Percentiles rank a stretch among this genome's conserved stretches.
Conservation (phyloP, 2,113 vertebrate species). For the Manacus vitellinus region DNA sequence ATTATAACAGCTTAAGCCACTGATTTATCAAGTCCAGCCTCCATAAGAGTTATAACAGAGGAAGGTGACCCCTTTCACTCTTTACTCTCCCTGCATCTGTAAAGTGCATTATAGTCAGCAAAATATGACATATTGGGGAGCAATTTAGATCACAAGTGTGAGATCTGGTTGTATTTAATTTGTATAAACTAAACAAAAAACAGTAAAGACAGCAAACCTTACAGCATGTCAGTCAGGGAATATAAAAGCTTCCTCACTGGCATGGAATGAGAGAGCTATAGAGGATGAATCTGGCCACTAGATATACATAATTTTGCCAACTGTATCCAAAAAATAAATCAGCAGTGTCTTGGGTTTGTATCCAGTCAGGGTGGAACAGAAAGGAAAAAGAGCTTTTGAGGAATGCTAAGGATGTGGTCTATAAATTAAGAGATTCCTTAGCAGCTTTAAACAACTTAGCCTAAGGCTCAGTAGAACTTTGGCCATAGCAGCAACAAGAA, state of each 20-base stretch:
- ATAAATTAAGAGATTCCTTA: neutral
- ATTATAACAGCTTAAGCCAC: neutral
- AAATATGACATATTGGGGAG: neutral
- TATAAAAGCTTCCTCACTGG: neutral
- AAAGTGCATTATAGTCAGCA: neutral
- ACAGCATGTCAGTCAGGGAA: neutral
- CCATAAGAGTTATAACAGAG: neutral
- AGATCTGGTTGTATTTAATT: neutral
- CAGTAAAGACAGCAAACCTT: neutral
- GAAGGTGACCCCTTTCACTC: neutral
- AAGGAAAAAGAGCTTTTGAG: neutral
- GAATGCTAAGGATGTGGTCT: neutral
- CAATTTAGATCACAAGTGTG: neutral
- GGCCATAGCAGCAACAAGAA: neutral
- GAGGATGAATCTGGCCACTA: neutral
- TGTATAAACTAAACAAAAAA: neutral
- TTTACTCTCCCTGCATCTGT: neutral
- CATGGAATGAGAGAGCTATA: neutral
- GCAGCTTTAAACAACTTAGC: neutral
- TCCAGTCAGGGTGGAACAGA: neutral
- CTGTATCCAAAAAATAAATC: neutral
- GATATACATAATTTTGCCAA: neutral
- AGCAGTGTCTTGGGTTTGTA: neutral
- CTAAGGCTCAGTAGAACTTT: neutral
- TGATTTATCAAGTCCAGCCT: neutral